A percentile compares a stretch with the other conserved stretches of the same genome.
Evolutionary conservation across 2,113 vertebrate genomes (phyloP).

Genomic region (Sylvia atricapilla): DNA sequence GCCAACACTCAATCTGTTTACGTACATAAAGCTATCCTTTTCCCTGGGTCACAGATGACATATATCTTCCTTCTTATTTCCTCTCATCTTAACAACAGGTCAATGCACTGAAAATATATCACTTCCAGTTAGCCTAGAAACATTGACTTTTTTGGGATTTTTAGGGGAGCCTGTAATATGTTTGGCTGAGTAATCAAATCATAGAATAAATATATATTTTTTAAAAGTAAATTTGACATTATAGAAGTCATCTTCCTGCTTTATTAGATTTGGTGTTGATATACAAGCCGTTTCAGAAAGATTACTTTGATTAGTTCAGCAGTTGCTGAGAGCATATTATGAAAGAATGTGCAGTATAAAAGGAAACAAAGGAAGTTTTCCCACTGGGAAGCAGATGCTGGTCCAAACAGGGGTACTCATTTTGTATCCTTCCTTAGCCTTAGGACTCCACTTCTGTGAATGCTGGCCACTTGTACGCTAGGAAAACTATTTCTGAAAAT

Average conservation of each 20-base stretch:
- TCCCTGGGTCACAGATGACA: not conserved
- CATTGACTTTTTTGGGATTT: not conserved
- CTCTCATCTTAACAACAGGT: not conserved
- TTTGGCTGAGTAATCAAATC: not conserved
- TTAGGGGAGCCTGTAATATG: not conserved
- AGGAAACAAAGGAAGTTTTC: not conserved
- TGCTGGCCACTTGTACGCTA: not conserved
- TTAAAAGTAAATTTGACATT: not conserved
- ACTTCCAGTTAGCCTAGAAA: not conserved
- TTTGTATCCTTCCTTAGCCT: not conserved
- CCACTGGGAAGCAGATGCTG: not conserved
- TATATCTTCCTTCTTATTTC: not conserved
- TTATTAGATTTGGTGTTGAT: not conserved
- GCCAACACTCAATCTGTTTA: not conserved
- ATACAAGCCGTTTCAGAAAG: not conserved
- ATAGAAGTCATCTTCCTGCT: not conserved
- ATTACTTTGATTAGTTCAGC: not conserved
- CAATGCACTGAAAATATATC: not conserved
- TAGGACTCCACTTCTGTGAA: not conserved
- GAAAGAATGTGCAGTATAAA: not conserved
- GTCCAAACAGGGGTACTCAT: not conserved
- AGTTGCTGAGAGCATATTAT: not conserved
- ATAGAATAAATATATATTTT: not conserved
- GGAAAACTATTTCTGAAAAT: not conserved
- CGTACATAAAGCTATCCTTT: not conserved